Evolutionary conservation across 2,113 vertebrate genomes (phyloP).

Genomic region (Trogon melanurus): DNA sequence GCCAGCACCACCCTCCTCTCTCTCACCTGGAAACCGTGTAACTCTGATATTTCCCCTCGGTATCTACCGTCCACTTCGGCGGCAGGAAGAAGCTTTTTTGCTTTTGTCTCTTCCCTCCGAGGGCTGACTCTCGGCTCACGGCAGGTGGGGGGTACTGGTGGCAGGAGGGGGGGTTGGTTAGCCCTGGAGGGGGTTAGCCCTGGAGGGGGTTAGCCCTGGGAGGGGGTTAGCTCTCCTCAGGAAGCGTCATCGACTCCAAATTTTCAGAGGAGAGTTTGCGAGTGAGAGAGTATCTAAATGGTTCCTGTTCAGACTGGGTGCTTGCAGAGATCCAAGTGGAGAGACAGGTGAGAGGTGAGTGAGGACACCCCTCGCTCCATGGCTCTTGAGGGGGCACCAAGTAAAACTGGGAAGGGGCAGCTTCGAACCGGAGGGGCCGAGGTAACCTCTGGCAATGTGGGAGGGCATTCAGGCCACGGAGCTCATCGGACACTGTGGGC

Average conservation of each 20-base stretch:
- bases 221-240: too few species aligned
- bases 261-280: rapidly evolving
- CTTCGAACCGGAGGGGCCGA: background rate
- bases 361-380: rapidly evolving
- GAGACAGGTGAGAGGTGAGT: background rate
- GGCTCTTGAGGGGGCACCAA: background rate
- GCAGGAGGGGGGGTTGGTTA: background rate
- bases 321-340: too few species aligned
- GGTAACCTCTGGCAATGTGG: rapidly evolving
- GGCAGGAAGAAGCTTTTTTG: background rate
- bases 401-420: background rate
- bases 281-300: rapidly evolving
- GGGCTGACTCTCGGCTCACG: background rate
- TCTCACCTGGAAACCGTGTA: too few species aligned
- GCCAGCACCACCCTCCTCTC: background rate
- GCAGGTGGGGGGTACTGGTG: background rate
- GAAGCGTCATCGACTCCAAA: rapidly evolving
- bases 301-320: too few species aligned
- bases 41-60: too few species aligned
- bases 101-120: too few species aligned
- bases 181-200: background rate
- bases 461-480: rapidly evolving
- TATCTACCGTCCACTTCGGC: rapidly evolving
- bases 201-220: background rate
- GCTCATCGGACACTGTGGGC: rapidly evolving